Evolutionary conservation across 2,113 vertebrate genomes (phyloP), one percentile per base, ranked within the genome.

Genomic region (Urocitellus parryii): DNA sequence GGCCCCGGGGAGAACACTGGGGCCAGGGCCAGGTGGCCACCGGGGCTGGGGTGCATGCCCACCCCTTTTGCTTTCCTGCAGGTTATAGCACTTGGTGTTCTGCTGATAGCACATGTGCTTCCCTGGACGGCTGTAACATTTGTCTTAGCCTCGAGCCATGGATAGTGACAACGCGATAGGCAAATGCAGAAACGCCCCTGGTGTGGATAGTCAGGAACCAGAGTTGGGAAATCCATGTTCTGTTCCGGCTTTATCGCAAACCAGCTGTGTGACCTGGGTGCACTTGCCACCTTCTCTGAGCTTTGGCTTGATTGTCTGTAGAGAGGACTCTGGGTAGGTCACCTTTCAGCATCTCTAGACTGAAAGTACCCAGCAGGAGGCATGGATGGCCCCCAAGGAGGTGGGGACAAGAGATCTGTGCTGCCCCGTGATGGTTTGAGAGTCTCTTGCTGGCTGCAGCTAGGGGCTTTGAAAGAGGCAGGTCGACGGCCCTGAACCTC

Each of bases 141-240:
- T 34, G 13, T n/a, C 34, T 77, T 48, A n/a, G 56, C 80, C 42
- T 29, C 16, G 29, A 63, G 61, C 61, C 0, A 1, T 34, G 32
- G 70, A 13, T 5, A 9, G 76, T 29, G 76, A 25, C 25, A 22
- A 0, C 11, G 12, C 27, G 68, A 34, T 10, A 37, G 45, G 45
- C 45, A 37, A 6, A 5, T 2, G n/a, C 17, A 29, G 39, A 65
- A 29, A 7, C 0, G 32, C 76, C 72, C 67, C 88, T 34, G 2
- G 27, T 0, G 0, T 56, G 65, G 39, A 37, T 67, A 27, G 24
- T 9, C 9, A 1, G 22, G 39, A 2, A 8, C 10, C 0, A 1
- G 29, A 48, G 0, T 53, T 65, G 24, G 88, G 51, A 67, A 34
- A 51, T 24, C 45, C 2, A n/a, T 3, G n/a, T 34, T 76, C 77